Conservation (phyloP, 2,113 vertebrate genomes). For the Calonectris borealis region DNA sequence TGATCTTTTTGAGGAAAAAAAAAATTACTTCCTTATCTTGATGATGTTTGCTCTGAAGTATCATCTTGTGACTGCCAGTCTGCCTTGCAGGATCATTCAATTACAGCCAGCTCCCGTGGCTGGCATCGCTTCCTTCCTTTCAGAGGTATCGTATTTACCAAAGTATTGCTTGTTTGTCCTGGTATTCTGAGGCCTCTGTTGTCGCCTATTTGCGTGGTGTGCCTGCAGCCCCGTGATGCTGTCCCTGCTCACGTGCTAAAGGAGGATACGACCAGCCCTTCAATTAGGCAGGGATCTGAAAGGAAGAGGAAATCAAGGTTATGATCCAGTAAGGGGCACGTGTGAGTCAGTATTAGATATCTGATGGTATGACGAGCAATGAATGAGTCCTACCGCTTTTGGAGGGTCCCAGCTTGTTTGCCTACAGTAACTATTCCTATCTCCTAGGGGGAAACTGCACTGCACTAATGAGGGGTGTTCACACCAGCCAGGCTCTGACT, state of each 20-base stretch:
- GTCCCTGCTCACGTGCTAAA: background rate
- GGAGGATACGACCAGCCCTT: background rate
- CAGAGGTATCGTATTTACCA: background rate
- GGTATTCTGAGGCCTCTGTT: background rate
- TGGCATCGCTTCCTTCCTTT: background rate
- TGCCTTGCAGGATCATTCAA: background rate
- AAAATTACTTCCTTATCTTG: slow-evolving; percentile 28
- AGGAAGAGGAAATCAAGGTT: background rate
- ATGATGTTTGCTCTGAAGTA: slow-evolving; percentile 46
- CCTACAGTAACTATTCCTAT: background rate
- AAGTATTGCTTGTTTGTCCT: background rate
- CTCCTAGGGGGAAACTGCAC: background rate
- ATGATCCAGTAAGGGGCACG: background rate
- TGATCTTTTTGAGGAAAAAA: slow-evolving; percentile 14
- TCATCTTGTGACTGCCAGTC: background rate
- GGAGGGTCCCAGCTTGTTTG: background rate
- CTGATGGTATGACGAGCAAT: background rate
- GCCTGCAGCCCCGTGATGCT: background rate
- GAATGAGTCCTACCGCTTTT: background rate
- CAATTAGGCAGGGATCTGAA: background rate
- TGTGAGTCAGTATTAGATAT: background rate
- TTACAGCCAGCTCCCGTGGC: background rate
- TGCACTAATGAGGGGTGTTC: background rate
- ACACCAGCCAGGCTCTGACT: background rate
- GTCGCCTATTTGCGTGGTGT: background rate